Percentiles rank a stretch among this genome's conserved stretches.
Conservation (phyloP, 2,113 vertebrate species). For the Alaudala cheleensis region DNA sequence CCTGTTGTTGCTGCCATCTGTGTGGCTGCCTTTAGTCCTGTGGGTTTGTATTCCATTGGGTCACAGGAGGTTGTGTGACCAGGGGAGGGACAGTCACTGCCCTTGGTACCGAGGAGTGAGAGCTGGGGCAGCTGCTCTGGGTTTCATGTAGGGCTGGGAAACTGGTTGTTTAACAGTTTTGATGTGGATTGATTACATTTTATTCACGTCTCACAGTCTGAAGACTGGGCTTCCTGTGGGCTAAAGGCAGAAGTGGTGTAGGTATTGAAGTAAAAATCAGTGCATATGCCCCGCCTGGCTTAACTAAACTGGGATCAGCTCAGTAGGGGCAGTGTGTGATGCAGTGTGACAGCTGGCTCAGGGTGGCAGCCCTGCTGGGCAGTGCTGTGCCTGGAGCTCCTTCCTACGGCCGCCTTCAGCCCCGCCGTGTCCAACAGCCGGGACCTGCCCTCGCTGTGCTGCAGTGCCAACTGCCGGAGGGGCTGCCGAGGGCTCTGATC, state of each 20-base stretch:
- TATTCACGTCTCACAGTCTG: accelerated
- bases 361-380: neutral
- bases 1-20: neutral
- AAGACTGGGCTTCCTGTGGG: neutral
- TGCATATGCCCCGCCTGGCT: accelerated
- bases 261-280: neutral
- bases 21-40: accelerated
- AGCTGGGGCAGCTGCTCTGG: neutral
- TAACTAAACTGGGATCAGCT: neutral
- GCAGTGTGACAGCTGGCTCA: neutral
- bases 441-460: neutral
- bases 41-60: neutral
- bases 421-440: accelerated
- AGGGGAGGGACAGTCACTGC: neutral
- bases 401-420: accelerated
- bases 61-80: neutral
- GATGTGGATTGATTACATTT: accelerated
- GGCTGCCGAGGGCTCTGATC: neutral
- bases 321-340: neutral
- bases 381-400: accelerated
- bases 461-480: neutral
- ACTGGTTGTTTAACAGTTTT: accelerated
- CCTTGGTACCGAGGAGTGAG: neutral
- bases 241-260: neutral
- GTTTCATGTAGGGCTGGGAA: neutral